Evolutionary conservation across 2,888 invertebrate genomes (phyloP), one percentile per base, ranked within the genome.

Genomic region (Acanthoscelides obtectus): DNA sequence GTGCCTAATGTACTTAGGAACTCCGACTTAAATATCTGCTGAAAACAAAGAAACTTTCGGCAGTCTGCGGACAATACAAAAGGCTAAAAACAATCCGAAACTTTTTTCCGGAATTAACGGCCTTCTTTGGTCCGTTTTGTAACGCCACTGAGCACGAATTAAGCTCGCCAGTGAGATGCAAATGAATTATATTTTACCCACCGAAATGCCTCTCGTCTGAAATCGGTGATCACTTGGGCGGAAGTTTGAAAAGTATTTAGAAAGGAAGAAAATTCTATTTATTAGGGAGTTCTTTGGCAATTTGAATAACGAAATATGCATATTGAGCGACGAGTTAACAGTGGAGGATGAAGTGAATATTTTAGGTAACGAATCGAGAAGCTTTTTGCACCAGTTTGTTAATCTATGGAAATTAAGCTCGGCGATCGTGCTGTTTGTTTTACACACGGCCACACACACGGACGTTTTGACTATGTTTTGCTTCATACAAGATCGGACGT

Each of bases 171-270:
- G 68, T 69, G 67, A 74, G 74, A 76, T 75, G 73, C 73, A 71
- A 73, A 75, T 74, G 71, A 72, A 75, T 74, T 73, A 72, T 74
- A 75, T 75, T 75, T 75, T 76, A 72, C 73, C 71, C 71, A 67
- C 70, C 19, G 66, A 71, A 70, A 73, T 72, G 75, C 72, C 72
- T 70, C 69, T 72, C 74, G 74, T 75, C 72, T 76, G 73, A 72
- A 74, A 70, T 74, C 72, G 74, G 73, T 74, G 75, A 75, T 76
- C 72, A 74, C 74, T 73, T 73, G 68, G 74, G 74, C 74, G 73
- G 73, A 74, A 76, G 71, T 73, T 74, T 73, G 69, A 73, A 73
- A 72, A 74, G 74, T 74, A 74, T 76, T 73, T 69, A 72, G 73
- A 73, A 64, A 74, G 73, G 71, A 73, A 76, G 69, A 71, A 68